Evolutionary conservation across 1,140 invertebrate genomes (phyloP), one percentile per base, ranked within the genome.

Genomic region (Cyphomyrmex costatus): DNA sequence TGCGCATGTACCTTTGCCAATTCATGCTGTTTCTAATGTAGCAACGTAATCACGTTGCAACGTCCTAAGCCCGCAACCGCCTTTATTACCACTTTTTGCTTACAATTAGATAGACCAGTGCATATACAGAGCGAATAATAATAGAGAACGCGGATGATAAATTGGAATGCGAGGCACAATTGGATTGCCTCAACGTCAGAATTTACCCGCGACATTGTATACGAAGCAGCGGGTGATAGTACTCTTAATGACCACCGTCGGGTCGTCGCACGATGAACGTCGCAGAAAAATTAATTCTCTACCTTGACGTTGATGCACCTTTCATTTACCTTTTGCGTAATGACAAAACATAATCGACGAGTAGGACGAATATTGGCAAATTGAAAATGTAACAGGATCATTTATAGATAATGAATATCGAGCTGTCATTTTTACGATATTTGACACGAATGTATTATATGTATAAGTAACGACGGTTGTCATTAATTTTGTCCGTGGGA

Each of bases 201-300:
- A 82, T 82, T 82, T 33, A 27, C 36, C 19, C 19, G 66, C 66
- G 49, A 73, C 42, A 73, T 73, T 60, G 51, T 80, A n/a, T 33
- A 74, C n/a, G 36, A 49, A 58, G 36, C 24, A 61, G 27, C 60
- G n/a, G 46, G 8, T 36, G 77, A 80, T 80, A 53, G 63, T 80
- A 21, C 16, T 68, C 76, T 80, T 80, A 70, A 80, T 56, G 42
- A 70, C 21, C 30, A 70, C 14, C n/a, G n/a, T 42, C n/a, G 27
- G 19, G n/a, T 24, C 7, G 27, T 30, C 21, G 61, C 5, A 30
- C 30, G 46, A 24, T 21, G 63, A 80, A 53, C 49, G 24, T 65
- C 42, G 33, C 27, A n/a, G 27, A 68, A 80, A 70, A 80, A 80
- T 80, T 53, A 80, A 70, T 79, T 68, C 10, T 61, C 27, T 36